Evolutionary conservation across 2,888 invertebrate genomes (phyloP), one percentile per base, ranked within the genome.

Genomic region (Brassicogethes aeneus): DNA sequence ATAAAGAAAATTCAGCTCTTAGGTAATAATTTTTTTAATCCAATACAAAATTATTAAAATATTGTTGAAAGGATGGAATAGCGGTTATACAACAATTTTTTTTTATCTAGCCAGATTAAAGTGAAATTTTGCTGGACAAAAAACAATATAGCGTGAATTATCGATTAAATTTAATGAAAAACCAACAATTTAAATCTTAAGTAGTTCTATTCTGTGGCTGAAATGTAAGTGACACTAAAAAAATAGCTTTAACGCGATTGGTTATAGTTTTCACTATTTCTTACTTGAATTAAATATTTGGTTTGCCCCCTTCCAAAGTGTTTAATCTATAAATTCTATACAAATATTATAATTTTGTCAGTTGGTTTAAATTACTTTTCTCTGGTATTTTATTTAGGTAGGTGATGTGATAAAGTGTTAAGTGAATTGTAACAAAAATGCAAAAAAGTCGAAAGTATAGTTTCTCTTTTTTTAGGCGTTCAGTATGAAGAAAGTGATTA

Each of bases 121-220:
- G n/a, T n/a, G n/a, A n/a, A n/a, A n/a, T n/a, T n/a, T n/a, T n/a
- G n/a, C n/a, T n/a, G n/a, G n/a, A n/a, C n/a, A 37, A 39, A 48
- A 47, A 53, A 52, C 50, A 50, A 53, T 43, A 47, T 37, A 52
- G 44, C 51, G 48, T 50, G 47, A 49, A 50, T 51, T 42, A 45
- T 41, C 33, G 36, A 41, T 23, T 33, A 39, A 42, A 42, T 45
- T 47, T 49, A 43, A 46, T 39, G 40, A 51, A 52, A 54, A 49
- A 50, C n/a, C 50, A 53, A 50, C 47, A 49, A 48, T 51, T 52
- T 51, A 49, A 59, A 58, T 59, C 56, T 47, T 56, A 50, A 55
- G 54, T 51, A 50, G 57, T 55, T 57, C 47, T 47, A 57, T 51
- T 59, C 54, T 49, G 54, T 51, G 48, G 54, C 42, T 52, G n/a